Base-by-base conservation (phyloP, 2,888 invertebrate species). In the Stegana nigrithorax region DNA sequence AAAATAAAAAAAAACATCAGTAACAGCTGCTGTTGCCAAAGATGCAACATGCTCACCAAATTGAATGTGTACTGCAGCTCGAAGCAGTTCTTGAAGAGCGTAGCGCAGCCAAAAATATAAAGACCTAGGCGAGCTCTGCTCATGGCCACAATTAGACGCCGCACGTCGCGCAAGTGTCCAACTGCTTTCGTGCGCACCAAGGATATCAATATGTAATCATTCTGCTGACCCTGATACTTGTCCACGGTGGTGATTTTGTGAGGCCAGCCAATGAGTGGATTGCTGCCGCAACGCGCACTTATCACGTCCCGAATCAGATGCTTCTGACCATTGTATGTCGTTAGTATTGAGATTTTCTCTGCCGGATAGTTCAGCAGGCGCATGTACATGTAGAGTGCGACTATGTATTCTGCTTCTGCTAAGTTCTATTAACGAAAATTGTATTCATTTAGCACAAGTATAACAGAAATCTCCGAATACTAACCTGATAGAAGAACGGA, bases 221-320 rank as follows among this genome's bases (percentile, higher is more conserved):
- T 99, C 87, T 99, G 99, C 82, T 99, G 99, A 62, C 99, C 99
- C 83, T 99, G 99, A 85, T 97, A 99, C 83, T 98, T 98, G 87
- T 99, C 99, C 17, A 99, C 99, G 0, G 99, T 99, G 0, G 95
- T 94, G 25, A 95, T 91, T 88, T 96, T 97, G 72, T 93, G 91
- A 0, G 97, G 97, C 78, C 92, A 88, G 17, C 98, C 98, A 73
- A 99, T 96, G 59, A 98, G 88, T 0, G 97, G 96, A 87, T 99
- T 99, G 66, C 92, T 92, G 1, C 95, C 95, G 85, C 98, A 99
- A 59, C 98, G 89, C 42, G 92, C 92, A 83, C 95, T 93, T 63
- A 99, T 93, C 5, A 99, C 97, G 85, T 99, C 99, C 1, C 98
- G 88, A 45, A 99, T 94, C 58, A 99, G 89, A 86, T 98, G 97